These are phyloP conservation scores for Thymelicus acteon DNA, from an alignment of 2,888 invertebrate species.

Conservation along the genomic window DNA sequence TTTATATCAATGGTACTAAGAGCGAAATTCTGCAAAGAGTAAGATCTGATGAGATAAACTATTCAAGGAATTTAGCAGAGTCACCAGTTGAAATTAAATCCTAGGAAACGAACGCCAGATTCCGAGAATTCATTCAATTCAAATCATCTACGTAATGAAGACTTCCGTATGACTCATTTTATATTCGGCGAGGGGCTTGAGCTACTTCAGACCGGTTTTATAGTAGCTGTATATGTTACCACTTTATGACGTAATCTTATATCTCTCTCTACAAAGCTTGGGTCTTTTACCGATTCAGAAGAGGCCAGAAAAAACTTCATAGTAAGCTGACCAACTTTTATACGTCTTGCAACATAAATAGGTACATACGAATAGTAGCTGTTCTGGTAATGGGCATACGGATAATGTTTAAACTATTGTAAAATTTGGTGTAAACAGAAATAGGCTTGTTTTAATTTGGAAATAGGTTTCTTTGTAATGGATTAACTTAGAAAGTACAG, in stretches of 20 bases:
- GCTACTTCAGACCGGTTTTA: constrained; percentile 1
- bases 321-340: too few relatives aligned
- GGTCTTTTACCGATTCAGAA: too few relatives aligned
- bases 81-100: not conserved
- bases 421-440: too few relatives aligned
- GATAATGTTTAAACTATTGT: too few relatives aligned
- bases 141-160: not conserved
- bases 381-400: too few relatives aligned
- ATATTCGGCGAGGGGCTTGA: not conserved
- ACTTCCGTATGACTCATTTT: constrained; percentile 12
- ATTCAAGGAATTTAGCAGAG: constrained; percentile 7
- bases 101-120: not conserved
- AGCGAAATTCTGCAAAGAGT: not conserved
- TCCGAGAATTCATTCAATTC: constrained; percentile 1
- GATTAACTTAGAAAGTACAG: too few relatives aligned
- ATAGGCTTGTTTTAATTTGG: too few relatives aligned
- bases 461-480: too few relatives aligned
- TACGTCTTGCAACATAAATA: too few relatives aligned
- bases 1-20: not conserved
- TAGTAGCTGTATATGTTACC: not conserved
- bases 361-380: too few relatives aligned
- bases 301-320: too few relatives aligned
- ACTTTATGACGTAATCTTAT: not conserved
- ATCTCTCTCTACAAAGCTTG: too few relatives aligned
- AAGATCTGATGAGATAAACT: not conserved